Evolutionary conservation across 2,797 vertebrate species (phyloP).

Genomic region (Smutsia temminckii): DNA sequence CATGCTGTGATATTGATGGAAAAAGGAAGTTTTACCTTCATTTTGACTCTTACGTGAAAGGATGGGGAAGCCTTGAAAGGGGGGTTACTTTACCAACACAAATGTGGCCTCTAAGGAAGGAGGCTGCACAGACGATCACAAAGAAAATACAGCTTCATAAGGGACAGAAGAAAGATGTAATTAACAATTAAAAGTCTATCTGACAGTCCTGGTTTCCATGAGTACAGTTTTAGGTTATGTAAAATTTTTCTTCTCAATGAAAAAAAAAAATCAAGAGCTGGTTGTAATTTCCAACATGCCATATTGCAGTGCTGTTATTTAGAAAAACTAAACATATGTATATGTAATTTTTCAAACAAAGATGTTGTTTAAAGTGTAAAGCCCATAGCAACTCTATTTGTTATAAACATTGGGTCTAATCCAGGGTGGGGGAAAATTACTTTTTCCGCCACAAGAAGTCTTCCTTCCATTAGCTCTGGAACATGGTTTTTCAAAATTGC

Average conservation of each 20-base stretch:
- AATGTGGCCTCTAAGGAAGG: not conserved
- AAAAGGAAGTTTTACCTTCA: conserved; percentile 33
- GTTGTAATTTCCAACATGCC: conserved; percentile 51
- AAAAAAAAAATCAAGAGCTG: conserved; percentile 40
- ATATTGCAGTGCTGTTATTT: conserved; percentile 45
- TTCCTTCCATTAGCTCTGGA: not conserved
- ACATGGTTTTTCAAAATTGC: conserved; percentile 22
- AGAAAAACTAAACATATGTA: conserved; percentile 56
- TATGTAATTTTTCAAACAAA: conserved; percentile 68
- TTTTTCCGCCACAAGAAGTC: conserved; percentile 40
- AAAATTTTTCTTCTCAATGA: conserved; percentile 62
- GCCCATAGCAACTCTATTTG: conserved; percentile 54
- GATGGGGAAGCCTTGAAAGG: not conserved
- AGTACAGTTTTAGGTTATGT: conserved; percentile 64
- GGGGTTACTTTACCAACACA: not conserved
- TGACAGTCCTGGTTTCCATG: conserved; percentile 36
- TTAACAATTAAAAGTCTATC: conserved; percentile 27
- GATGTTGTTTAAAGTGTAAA: conserved; percentile 64
- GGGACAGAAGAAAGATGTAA: not conserved
- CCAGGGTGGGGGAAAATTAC: not conserved
- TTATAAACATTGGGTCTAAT: conserved; percentile 54
- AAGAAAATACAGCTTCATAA: not conserved
- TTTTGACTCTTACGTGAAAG: not conserved
- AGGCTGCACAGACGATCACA: not conserved
- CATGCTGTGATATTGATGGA: conserved; percentile 47